Evolutionary conservation across 2,797 vertebrate genomes (phyloP), one percentile per base, ranked within the genome.

Genomic region (Hydrolagus colliei): DNA sequence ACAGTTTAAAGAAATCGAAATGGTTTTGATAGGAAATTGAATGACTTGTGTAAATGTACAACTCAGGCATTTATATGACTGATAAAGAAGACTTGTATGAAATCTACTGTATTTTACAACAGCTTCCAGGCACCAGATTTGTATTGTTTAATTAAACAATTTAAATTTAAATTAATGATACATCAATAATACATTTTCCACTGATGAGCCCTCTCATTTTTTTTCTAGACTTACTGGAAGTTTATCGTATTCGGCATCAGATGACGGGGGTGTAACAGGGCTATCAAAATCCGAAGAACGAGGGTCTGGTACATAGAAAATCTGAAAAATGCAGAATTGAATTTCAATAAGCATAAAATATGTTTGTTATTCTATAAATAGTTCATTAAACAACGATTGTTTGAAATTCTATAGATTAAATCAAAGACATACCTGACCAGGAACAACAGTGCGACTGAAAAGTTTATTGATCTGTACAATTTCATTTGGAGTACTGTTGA

Each of bases 401-500:
- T 52, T 52, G 41, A 52, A 52, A 52, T 52, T 52, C 41, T 52
- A 52, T 1, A 52, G 41, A 6, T 52, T 52, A 52, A 52, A 52
- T 52, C 41, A 52, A 52, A 52, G 2, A 77, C 90, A 95, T 95
- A 98, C 98, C 96, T 99, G 97, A 88, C 97, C 96, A 52, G 97
- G 95, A 89, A 98, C 95, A 88, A 99, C 93, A 1, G 96, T 98
- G 78, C 93, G 97, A 0, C 96, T 95, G 89, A 96, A 99, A 88
- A 99, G 96, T 88, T 95, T 96, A 93, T 99, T 99, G 87, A 98
- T 91, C 90, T 98, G 96, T 89, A 99, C 97, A 89, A 99, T 93
- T 89, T 97, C 97, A 92, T 98, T 99, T 65, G 98, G 98, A 86
- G 97, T 99, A 92, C 98, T 87, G 90, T 99, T 98, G 91, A 97